A percentile compares a stretch with the other conserved stretches of the same genome.
phyloP scores from a whole-genome alignment of 2,888 invertebrate genomes.

The Tridacna crocea region DNA sequence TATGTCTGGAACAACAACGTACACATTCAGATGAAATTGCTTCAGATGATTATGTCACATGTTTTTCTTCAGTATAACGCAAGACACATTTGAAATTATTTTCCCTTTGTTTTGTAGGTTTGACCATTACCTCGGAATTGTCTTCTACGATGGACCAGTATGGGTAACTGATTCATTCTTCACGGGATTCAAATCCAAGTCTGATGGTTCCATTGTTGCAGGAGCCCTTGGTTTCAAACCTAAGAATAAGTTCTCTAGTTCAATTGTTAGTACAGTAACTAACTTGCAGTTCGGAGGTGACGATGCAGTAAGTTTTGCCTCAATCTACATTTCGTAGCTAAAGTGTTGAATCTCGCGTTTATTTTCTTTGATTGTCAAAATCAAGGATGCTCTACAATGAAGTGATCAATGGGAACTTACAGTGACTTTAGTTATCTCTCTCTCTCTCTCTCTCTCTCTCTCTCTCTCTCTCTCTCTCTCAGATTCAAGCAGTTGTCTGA shows the following conservation, averaged over 20 bases:
- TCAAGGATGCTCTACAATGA: too few relatives aligned
- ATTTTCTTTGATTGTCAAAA: too few relatives aligned
- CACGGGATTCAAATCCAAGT: slow-evolving; percentile 22
- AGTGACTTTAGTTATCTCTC: too few relatives aligned
- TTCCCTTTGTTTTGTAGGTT: slow-evolving; percentile 17
- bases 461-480: too few relatives aligned
- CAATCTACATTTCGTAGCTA: neutral
- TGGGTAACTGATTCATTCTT: slow-evolving; percentile 13
- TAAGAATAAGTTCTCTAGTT: slow-evolving; percentile 28
- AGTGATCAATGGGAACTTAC: neutral
- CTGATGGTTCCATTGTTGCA: slow-evolving; percentile 4
- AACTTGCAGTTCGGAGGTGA: slow-evolving; percentile 27
- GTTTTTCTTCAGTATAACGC: too few relatives aligned
- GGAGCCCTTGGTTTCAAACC: slow-evolving; percentile 39
- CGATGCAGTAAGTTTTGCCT: slow-evolving; percentile 19
- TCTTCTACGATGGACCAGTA: slow-evolving; percentile 38
- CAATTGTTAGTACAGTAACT: slow-evolving; percentile 4
- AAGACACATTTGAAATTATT: too few relatives aligned
- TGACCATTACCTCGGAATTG: slow-evolving; percentile 30
- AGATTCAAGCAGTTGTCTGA: too few relatives aligned
- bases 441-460: too few relatives aligned
- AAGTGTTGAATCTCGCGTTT: neutral
- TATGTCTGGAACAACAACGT: too few relatives aligned
- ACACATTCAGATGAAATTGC: too few relatives aligned
- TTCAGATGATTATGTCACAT: too few relatives aligned